A percentile compares a stretch with the other conserved stretches of the same genome.
These are phyloP conservation scores for Squalus acanthias DNA, from an alignment of 2,797 vertebrate genomes.

Conservation along the genomic window DNA sequence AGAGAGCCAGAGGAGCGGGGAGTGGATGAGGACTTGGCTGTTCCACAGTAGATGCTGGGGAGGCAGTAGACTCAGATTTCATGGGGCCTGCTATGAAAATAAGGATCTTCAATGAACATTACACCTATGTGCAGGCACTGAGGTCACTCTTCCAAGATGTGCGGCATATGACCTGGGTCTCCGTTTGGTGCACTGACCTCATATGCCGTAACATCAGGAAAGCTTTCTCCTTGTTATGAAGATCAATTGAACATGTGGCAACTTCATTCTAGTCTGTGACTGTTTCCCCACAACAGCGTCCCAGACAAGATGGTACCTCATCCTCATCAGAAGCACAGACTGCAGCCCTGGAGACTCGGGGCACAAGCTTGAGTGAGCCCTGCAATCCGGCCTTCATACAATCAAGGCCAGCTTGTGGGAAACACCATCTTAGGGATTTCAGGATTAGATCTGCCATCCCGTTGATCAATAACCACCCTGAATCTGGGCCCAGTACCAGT, in stretches of 20 bases:
- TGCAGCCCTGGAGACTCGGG: no score
- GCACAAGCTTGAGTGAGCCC: no score
- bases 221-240: neutral
- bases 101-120: neutral
- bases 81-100: neutral
- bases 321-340: no score
- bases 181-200: neutral
- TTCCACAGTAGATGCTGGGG: neutral
- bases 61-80: neutral
- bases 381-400: no score
- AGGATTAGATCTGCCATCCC: no score
- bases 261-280: neutral
- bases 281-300: no score
- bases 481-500: no score
- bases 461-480: no score
- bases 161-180: neutral
- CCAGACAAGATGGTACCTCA: no score
- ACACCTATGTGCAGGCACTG: neutral
- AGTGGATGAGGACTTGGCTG: neutral
- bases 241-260: neutral
- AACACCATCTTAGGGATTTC: no score
- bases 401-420: no score
- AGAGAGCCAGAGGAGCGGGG: neutral
- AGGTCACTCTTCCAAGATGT: neutral
- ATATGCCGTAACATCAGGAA: neutral